Conservation (phyloP, 2,888 invertebrate species). For the Drosophila subquinaria region DNA sequence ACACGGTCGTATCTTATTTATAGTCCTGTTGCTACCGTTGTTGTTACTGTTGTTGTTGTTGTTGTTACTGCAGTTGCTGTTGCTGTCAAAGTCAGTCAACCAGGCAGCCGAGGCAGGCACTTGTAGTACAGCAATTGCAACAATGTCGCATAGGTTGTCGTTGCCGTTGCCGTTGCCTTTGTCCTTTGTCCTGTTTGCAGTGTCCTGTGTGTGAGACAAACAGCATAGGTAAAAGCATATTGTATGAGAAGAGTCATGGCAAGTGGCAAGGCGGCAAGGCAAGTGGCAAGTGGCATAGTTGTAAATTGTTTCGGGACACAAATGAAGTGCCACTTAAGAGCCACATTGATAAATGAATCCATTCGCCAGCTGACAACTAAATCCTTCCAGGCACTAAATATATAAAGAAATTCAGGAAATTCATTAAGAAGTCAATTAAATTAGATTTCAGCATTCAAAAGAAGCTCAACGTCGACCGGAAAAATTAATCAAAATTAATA, state of each 20-base stretch:
- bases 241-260: conserved; percentile 12
- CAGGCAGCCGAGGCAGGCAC: conserved; percentile 46
- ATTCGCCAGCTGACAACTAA: conserved; percentile 41
- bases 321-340: conserved; percentile 37
- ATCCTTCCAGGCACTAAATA: conserved; percentile 9
- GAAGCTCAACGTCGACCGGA: background rate
- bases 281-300: conserved; percentile 22
- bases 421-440: conserved; percentile 33
- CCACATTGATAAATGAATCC: conserved; percentile 55
- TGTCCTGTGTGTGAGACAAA: conserved; percentile 27
- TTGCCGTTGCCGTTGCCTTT: conserved; percentile 30
- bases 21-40: conserved; percentile 49
- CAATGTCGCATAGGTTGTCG: conserved; percentile 45
- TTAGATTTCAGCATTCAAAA: conserved; percentile 13
- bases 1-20: conserved; percentile 64
- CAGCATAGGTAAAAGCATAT: conserved; percentile 55
- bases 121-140: conserved; percentile 55
- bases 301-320: conserved; percentile 46
- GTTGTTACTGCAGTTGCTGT: conserved; percentile 14
- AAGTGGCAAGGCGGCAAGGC: background rate
- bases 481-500: conserved; percentile 24
- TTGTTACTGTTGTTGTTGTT: conserved; percentile 15
- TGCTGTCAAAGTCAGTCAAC: conserved; percentile 64
- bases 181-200: conserved; percentile 47
- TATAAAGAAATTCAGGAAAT: conserved; percentile 6